Evolutionary conservation across 2,888 invertebrate genomes (phyloP).

Genomic region (Melinaea menophilus): DNA sequence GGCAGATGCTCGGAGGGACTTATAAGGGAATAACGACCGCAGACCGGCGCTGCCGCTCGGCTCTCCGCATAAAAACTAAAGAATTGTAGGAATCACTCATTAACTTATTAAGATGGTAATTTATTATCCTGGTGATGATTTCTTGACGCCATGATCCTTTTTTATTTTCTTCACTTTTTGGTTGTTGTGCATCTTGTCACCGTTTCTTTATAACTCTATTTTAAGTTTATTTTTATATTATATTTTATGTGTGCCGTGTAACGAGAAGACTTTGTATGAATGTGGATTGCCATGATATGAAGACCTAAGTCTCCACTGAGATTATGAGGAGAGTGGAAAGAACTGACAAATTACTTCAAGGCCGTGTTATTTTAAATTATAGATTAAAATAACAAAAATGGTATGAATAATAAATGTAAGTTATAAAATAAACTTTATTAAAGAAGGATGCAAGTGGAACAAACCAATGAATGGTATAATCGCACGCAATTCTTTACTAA

Average conservation of each 20-base stretch:
- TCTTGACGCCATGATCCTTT: conserved; percentile 47
- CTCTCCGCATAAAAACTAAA: conserved; percentile 62
- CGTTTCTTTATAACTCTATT: neutral
- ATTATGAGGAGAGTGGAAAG: too few species aligned
- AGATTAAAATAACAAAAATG: neutral
- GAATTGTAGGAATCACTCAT: conserved; percentile 71
- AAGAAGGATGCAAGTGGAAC: conserved; percentile 27
- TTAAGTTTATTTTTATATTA: neutral
- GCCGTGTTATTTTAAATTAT: neutral
- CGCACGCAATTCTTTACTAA: conserved; percentile 31
- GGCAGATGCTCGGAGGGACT: conserved; percentile 67
- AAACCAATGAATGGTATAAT: conserved; percentile 34
- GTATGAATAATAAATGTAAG: neutral
- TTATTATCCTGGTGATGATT: conserved; percentile 67
- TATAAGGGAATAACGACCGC: conserved; percentile 69
- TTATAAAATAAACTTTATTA: conserved; percentile 11
- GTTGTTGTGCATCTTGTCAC: neutral
- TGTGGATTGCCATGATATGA: too few species aligned
- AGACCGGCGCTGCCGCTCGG: conserved; percentile 39
- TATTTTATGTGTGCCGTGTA: too few species aligned
- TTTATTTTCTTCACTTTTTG: conserved; percentile 23
- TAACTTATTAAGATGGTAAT: conserved; percentile 76
- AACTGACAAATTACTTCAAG: too few species aligned
- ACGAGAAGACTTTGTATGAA: too few species aligned
- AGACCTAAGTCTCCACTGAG: too few species aligned